Base-by-base conservation (phyloP, 2,797 vertebrate species). In the Sphaeramia orbicularis region DNA sequence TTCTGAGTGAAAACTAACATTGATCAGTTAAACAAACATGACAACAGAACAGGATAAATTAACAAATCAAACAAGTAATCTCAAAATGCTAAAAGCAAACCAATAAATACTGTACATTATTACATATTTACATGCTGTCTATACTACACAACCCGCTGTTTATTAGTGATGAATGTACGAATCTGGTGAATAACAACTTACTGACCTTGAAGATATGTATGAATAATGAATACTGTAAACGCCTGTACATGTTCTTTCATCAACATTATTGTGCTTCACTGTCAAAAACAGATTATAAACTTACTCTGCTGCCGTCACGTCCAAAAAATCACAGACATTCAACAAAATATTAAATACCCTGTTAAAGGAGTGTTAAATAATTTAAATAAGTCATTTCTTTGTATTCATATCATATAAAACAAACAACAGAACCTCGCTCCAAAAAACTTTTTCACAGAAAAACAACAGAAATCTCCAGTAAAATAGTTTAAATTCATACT, bases 51-150 rank as follows among this genome's bases (percentile, higher is more conserved):
- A 69, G 44, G 62, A 35, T 40, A 57, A 51, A 19, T 10, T 43
- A 78, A 62, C 57, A 45, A 64, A 44, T 42, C 27, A 4, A 71
- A 73, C 50, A 21, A 62, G 65, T 48, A 74, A 74, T 68, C 74
- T 13, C 7, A 36, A 36, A 12, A 8, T 14, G 15, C 64, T 50
- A 14, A 58, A 70, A 75, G 51, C 55, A 61, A 68, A 76, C 36
- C 59, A 90, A 91, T 91, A 91, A 91, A 93, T 92, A 91, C 86
- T 91, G 74, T 91, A 90, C 90, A 92, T 64, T 66, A 75, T 78
- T 72, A 71, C 79, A 88, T 90, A 90, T 90, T 79, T 86, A 90
- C 83, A 91, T 12, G 54, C 32, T 65, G 21, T 14, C 15, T 47
- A 57, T 50, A 16, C n/a, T 50, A 58, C 27, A 53, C 27, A 49